A percentile compares a stretch with the other conserved stretches of the same genome.
Evolutionary conservation across 30 jellyfish, hydroid and myxozoan genomes (phyloP).

Genomic region (Sanderia malayensis): DNA sequence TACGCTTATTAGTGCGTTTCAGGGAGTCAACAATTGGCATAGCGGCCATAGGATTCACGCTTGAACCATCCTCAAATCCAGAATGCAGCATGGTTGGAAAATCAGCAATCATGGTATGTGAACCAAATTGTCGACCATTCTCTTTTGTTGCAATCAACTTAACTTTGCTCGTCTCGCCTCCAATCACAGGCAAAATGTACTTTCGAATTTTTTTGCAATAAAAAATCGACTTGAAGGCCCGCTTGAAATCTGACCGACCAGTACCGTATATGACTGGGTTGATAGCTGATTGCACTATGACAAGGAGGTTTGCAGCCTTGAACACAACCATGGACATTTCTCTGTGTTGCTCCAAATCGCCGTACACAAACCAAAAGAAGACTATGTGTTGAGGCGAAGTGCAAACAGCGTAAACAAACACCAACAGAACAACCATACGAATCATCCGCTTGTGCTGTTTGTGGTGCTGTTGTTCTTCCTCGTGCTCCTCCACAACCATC

Average conservation of each 20-base stretch:
- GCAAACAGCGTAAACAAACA: constrained; percentile 83
- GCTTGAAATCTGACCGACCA: constrained; percentile 76
- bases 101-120: background rate
- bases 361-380: constrained; percentile 67
- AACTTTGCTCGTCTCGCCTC: background rate
- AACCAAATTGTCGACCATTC: background rate
- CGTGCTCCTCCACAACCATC: too few species aligned
- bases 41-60: too few species aligned
- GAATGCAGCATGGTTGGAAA: background rate
- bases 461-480: constrained; percentile 44
- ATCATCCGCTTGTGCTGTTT: constrained; percentile 80
- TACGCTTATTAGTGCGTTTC: background rate
- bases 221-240: constrained; percentile 63
- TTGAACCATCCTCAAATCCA: too few species aligned
- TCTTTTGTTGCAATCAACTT: background rate
- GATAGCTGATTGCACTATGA: constrained; percentile 80
- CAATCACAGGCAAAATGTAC: background rate
- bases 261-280: constrained; percentile 94
- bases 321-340: constrained; percentile 26
- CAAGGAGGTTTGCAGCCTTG: constrained; percentile 69
- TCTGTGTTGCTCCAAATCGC: constrained; percentile 25
- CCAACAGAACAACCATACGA: constrained; percentile 86
- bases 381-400: constrained; percentile 86
- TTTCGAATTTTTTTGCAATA: constrained; percentile 17
- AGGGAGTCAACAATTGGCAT: constrained; percentile 2